Conservation (phyloP, 2,888 invertebrate genomes). For the Ichneumoninae sp. region DNA sequence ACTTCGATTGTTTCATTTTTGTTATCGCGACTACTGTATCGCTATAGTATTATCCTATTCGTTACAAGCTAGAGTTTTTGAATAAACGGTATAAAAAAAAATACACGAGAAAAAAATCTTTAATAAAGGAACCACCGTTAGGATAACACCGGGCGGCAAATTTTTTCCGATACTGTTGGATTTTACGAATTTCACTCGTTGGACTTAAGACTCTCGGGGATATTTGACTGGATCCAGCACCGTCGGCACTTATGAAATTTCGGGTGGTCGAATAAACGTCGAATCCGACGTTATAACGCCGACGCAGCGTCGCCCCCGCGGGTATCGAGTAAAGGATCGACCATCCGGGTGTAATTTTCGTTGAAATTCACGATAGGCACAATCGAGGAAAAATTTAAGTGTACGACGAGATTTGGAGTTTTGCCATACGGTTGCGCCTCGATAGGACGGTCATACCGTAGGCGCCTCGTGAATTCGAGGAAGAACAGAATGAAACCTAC, state of each 20-base stretch:
- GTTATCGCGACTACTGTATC: neutral
- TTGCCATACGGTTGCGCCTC: constrained; percentile 30
- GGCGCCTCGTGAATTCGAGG: constrained; percentile 49
- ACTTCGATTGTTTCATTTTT: neutral
- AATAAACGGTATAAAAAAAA: neutral
- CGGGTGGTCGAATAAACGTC: constrained; percentile 6
- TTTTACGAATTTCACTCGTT: constrained; percentile 19
- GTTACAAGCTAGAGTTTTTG: neutral
- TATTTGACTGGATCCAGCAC: constrained; percentile 1
- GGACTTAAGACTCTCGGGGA: neutral
- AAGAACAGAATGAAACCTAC: constrained; percentile 53
- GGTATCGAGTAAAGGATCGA: neutral
- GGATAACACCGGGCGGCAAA: too few species aligned
- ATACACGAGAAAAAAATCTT: too few species aligned
- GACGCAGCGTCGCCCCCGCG: neutral
- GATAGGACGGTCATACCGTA: constrained; percentile 20
- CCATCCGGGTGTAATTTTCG: constrained; percentile 34
- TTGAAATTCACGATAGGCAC: constrained; percentile 33
- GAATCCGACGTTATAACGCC: constrained; percentile 1
- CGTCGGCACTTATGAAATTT: constrained; percentile 33
- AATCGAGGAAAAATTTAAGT: constrained; percentile 44
- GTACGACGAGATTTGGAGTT: constrained; percentile 43
- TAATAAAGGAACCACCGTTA: too few species aligned
- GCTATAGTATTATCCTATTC: neutral
- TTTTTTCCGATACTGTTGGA: constrained; percentile 14